Base-by-base conservation (phyloP, 2,888 invertebrate species). In the Busseola fusca region DNA sequence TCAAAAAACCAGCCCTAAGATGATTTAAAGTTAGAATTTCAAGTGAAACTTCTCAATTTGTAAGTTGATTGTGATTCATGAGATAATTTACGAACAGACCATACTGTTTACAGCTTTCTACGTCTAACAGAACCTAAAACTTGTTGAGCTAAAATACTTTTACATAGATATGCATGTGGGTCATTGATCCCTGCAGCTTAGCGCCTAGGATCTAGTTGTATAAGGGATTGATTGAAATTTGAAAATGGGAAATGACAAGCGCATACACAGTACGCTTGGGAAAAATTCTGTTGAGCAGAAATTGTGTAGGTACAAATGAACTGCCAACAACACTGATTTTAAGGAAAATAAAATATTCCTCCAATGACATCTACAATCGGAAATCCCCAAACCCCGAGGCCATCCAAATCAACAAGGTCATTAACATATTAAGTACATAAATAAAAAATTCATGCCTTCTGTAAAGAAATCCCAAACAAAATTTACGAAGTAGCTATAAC, bases 401-500 rank as follows among this genome's bases (percentile, higher is more conserved):
- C 21, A 14, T 50, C 60, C 67, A 65, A 30, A 65, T 50, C 50
- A 63, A 72, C 65, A 63, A 76, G 50, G 27, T 78, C 72, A 79
- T 79, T 79, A 79, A 45, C 78, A 76, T 79, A 75, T 65, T 71
- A 65, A 65, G 40, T 72, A 79, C 62, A 79, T 72, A 79, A 79
- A 79, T 70, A 73, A 80, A 77, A 72, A 74, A 67, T 58, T 67
- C 45, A 66, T 60, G 25, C 65, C 59, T 68, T 70, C 72, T 71
- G 73, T 72, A 68, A 72, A 78, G 70, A 79, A 78, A 75, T 30
- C 27, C 68, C 64, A 73, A 72, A 82, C 69, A 76, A 81, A 76
- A 82, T 76, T 69, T 76, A 74, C 70, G 59, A 73, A 81, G 68
- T 65, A 68, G 74, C 70, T 73, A 81, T 79, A 83, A 80, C 72